phyloP scores from a whole-genome alignment of 2,888 invertebrate genomes.

The Leptopterna dolabrata region DNA sequence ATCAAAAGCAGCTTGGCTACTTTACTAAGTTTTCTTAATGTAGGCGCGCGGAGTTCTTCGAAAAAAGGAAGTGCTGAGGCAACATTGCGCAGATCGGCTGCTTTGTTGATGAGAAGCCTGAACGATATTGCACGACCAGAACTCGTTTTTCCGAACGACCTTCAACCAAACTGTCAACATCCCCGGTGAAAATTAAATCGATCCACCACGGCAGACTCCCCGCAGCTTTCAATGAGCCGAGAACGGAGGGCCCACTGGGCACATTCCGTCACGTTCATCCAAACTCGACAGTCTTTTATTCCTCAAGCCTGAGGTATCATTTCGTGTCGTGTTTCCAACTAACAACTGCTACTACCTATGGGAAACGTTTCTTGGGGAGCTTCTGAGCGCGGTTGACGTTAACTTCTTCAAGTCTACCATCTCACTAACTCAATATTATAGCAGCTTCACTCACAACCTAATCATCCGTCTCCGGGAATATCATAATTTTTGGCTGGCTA shows the following conservation, averaged over 20 bases:
- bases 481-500: no score
- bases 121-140: neutral
- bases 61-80: neutral
- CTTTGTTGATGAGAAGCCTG: neutral
- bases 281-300: neutral
- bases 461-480: no score
- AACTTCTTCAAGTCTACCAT: no score
- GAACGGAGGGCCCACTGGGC: neutral
- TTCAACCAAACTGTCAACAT: neutral
- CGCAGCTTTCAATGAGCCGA: neutral
- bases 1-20: no score
- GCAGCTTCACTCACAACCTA: no score
- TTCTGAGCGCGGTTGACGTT: neutral
- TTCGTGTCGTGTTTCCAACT: neutral
- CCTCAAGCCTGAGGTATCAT: neutral
- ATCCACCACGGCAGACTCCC: neutral
- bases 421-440: no score
- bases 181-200: neutral
- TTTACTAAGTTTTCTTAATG: no score
- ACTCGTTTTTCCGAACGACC: neutral
- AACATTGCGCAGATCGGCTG: neutral
- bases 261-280: neutral
- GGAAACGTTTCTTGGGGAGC: neutral
- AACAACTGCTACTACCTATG: neutral
- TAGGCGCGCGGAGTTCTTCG: no score